phyloP scores from a whole-genome alignment of 2,113 vertebrate genomes.

The Synodontis membranacea region DNA sequence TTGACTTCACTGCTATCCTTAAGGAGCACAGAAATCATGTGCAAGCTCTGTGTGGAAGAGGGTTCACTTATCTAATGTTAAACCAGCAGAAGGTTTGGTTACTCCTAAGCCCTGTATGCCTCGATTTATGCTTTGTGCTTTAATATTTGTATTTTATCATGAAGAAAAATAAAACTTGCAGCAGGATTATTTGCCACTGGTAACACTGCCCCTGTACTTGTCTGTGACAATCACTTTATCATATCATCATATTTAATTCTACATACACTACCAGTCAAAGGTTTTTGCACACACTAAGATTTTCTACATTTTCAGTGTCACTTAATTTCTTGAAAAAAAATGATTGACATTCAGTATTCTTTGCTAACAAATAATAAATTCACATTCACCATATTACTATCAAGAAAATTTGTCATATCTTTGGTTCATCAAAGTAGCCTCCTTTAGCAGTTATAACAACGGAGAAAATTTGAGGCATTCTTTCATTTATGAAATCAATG shows the following conservation, averaged over 20 bases:
- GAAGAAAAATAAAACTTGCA: background rate
- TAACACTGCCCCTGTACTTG: background rate
- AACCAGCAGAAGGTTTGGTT: constrained; percentile 82
- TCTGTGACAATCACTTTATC: background rate
- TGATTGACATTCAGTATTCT: no score
- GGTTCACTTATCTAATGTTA: constrained; percentile 81
- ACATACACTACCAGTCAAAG: no score
- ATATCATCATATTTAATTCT: background rate
- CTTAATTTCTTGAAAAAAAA: no score
- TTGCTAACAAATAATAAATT: no score
- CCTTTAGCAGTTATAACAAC: no score
- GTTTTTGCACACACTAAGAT: no score
- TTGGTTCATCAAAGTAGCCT: no score
- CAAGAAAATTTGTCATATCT: no score
- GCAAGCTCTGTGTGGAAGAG: constrained; percentile 84
- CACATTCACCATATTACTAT: no score
- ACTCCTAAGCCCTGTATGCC: background rate
- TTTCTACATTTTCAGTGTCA: no score
- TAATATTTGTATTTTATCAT: background rate
- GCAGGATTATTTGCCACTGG: background rate
- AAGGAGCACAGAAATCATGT: constrained; percentile 77
- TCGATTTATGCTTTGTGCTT: background rate
- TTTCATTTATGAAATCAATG: no score
- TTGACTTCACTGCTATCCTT: constrained; percentile 84
- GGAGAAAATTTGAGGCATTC: no score